Conservation (phyloP, 2,888 invertebrate genomes). For the Arenicola marina region DNA sequence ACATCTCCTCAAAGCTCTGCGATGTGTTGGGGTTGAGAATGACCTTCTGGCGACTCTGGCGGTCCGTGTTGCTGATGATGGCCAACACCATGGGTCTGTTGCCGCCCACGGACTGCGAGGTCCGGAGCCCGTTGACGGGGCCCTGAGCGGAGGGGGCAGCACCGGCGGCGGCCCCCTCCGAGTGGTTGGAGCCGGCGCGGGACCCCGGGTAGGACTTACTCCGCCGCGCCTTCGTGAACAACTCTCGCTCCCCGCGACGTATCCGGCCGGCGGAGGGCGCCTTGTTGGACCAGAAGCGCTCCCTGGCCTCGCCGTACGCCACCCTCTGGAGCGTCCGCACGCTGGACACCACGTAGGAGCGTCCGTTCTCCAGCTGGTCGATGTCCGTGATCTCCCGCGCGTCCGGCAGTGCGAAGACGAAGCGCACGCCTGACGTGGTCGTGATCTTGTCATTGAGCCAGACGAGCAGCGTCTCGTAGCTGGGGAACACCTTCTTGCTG, state of each 20-base stretch:
- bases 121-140: not conserved
- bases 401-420: slow-evolving; percentile 83
- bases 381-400: slow-evolving; percentile 77
- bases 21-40: slow-evolving; percentile 87
- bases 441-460: slow-evolving; percentile 86
- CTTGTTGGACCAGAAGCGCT: slow-evolving; percentile 41
- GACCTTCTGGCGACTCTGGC: slow-evolving; percentile 71
- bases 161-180: not conserved
- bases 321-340: slow-evolving; percentile 79
- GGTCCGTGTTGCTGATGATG: slow-evolving; percentile 91
- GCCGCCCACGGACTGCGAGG: not conserved
- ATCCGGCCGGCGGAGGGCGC: slow-evolving; percentile 35
- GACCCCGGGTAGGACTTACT: slow-evolving; percentile 12
- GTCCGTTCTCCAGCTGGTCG: slow-evolving; percentile 68
- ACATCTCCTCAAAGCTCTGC: slow-evolving; percentile 91
- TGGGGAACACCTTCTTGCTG: slow-evolving; percentile 84
- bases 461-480: slow-evolving; percentile 82
- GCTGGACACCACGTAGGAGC: slow-evolving; percentile 90
- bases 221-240: not conserved
- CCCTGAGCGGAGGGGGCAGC: not conserved
- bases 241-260: slow-evolving; percentile 11
- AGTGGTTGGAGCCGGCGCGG: not conserved
- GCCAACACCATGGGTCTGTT: slow-evolving; percentile 65
- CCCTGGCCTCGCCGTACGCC: slow-evolving; percentile 45
- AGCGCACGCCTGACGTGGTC: slow-evolving; percentile 83